Evolutionary conservation across 2,888 invertebrate species (phyloP), one percentile per base, ranked within the genome.

Genomic region (Nomada fabriciana): DNA sequence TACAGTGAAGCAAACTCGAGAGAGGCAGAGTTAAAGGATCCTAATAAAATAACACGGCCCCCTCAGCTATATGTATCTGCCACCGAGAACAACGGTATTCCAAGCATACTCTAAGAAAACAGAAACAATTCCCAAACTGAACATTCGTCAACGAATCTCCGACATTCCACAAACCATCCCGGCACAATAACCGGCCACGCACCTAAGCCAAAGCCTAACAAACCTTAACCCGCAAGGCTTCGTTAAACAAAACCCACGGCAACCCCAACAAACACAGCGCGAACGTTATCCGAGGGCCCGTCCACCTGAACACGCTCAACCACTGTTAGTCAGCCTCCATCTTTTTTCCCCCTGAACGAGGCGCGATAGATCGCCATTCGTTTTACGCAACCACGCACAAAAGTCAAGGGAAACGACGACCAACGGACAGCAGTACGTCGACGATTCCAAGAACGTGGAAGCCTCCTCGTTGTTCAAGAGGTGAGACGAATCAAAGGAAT

Each of bases 401-500:
- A n/a, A 11, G 52, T 36, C 52, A 52, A 29, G 43, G 42, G 57
- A 59, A 80, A 36, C 29, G 60, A 47, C 55, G 29, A 3, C 15
- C 47, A n/a, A 25, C 23, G 63, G 15, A 25, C 55, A 42, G 15
- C 53, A 29, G 7, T 42, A 2, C 29, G n/a, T 5, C 5, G n/a
- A 13, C 13, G 47, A n/a, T 4, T 43, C 43, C 53, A 42, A 63
- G 63, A 59, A 43, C 67, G 20, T 55, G 61, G 52, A 70, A 52
- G n/a, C 1, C 68, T 29, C 61, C 10, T 7, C 3, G 23, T 50
- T 43, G n/a, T 29, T 25, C 53, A 18, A 52, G n/a, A 53, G 25
- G 75, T 69, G 82, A 76, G 23, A 82, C 82, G 85, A 87, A 85
- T 85, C 23, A 60, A 23, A 23, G 52, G 63, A 4, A 64, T 73